Evolutionary conservation across 2,888 invertebrate genomes (phyloP).

Genomic region (Cephus spinipes): DNA sequence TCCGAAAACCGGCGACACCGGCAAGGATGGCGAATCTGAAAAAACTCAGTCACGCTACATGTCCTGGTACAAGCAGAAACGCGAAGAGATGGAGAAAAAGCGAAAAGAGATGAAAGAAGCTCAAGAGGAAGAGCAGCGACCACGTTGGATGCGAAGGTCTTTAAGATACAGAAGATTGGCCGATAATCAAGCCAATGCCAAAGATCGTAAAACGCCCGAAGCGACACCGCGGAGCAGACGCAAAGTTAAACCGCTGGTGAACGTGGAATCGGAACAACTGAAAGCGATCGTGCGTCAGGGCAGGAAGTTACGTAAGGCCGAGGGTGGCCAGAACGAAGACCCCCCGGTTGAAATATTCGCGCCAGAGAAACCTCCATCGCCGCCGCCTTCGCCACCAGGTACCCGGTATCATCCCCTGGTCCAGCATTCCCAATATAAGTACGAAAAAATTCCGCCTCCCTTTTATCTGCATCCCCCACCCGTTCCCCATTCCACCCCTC

Average conservation of each 20-base stretch:
- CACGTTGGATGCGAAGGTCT: constrained; percentile 45
- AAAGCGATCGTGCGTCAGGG: constrained; percentile 64
- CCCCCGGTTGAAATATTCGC: constrained; percentile 60
- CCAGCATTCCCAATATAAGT: constrained; percentile 84
- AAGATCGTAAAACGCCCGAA: constrained; percentile 37
- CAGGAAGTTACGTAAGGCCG: constrained; percentile 63
- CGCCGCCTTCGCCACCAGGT: constrained; percentile 67
- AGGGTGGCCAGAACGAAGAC: constrained; percentile 62
- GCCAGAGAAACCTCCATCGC: constrained; percentile 56
- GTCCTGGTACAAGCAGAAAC: constrained; percentile 63
- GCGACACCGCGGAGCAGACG: constrained; percentile 43
- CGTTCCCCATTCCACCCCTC: constrained; percentile 55
- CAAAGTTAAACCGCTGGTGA: constrained; percentile 58
- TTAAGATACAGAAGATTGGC: background rate
- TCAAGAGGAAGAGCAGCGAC: constrained; percentile 44
- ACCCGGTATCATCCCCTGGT: constrained; percentile 75
- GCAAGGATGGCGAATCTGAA: constrained; percentile 23
- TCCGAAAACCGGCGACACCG: background rate
- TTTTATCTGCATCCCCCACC: constrained; percentile 60
- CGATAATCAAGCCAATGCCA: background rate
- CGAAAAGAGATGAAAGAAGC: constrained; percentile 34
- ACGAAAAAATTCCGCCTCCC: constrained; percentile 68
- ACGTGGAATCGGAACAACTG: constrained; percentile 62
- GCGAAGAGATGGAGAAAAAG: constrained; percentile 56
- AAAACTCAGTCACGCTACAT: constrained; percentile 56